A percentile compares a stretch with the other conserved stretches of the same genome.
Evolutionary conservation across 2,888 invertebrate genomes (phyloP).

Genomic region (Bruchidius siliquastri): DNA sequence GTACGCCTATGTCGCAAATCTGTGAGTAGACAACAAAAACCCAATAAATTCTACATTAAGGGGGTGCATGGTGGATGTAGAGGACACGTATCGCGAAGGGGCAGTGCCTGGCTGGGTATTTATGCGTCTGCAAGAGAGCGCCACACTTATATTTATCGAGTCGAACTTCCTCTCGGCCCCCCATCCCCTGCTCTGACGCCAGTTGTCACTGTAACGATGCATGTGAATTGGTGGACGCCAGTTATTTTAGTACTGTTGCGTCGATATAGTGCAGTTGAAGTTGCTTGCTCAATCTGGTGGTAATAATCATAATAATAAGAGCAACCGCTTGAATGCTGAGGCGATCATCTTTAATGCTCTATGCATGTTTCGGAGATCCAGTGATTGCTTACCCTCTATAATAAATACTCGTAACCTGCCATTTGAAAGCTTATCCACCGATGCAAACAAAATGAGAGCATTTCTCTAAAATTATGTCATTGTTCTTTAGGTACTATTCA

Average conservation of each 20-base stretch:
- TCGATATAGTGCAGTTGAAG: neutral
- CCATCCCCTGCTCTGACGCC: neutral
- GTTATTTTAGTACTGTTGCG: neutral
- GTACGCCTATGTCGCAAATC: neutral
- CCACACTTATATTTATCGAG: conserved; percentile 16
- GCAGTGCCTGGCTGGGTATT: conserved; percentile 1
- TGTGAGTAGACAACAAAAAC: neutral
- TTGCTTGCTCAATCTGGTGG: neutral
- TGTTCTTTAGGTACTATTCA: too few relatives aligned
- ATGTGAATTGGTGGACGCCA: neutral
- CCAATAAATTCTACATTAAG: conserved; percentile 4
- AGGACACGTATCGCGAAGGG: conserved; percentile 3
- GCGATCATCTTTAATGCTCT: too few relatives aligned
- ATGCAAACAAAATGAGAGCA: too few relatives aligned
- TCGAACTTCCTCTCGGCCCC: neutral
- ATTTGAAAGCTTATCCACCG: too few relatives aligned
- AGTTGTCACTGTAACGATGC: neutral
- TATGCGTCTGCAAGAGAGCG: conserved; percentile 9
- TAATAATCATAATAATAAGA: too few relatives aligned
- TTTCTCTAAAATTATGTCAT: too few relatives aligned
- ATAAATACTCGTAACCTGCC: too few relatives aligned
- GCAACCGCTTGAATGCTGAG: too few relatives aligned
- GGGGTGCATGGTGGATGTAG: conserved; percentile 1
- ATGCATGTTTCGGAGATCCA: too few relatives aligned
- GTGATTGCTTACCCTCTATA: too few relatives aligned